phyloP scores from a whole-genome alignment of 2,888 invertebrate genomes.

The Drosophila trichaetosa region DNA sequence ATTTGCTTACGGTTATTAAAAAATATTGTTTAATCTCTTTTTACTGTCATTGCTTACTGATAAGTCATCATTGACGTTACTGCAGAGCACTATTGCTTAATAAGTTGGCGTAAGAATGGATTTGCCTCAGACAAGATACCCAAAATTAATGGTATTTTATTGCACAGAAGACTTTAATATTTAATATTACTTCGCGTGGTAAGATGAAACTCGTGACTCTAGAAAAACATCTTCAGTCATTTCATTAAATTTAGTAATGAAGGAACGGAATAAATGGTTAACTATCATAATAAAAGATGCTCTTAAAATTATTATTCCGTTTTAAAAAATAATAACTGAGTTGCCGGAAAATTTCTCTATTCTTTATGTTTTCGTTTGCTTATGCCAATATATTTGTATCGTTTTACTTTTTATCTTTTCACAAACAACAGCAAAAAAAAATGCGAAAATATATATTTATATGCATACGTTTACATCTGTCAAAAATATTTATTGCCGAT shows the following conservation, averaged over 20 bases:
- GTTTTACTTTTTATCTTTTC: not conserved
- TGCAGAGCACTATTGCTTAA: not conserved
- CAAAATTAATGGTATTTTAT: not conserved
- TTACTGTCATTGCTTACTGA: slow-evolving; percentile 38
- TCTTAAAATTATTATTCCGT: not conserved
- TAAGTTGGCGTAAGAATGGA: not conserved
- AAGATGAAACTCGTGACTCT: not conserved
- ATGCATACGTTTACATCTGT: not conserved
- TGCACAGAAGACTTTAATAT: not conserved
- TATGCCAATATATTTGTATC: not conserved
- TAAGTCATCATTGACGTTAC: slow-evolving; percentile 24
- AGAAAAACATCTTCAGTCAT: not conserved
- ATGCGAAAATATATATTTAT: not conserved
- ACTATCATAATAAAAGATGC: not conserved
- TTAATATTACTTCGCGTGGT: not conserved
- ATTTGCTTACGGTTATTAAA: slow-evolving; percentile 72
- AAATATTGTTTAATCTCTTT: slow-evolving; percentile 58
- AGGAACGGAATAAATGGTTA: not conserved
- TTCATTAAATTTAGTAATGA: not conserved
- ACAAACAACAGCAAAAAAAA: not conserved
- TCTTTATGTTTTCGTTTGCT: not conserved
- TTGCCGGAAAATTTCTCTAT: not conserved
- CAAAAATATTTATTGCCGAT: slow-evolving; percentile 10
- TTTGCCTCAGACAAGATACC: not conserved
- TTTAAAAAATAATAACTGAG: not conserved